Base-by-base conservation (phyloP, 2,888 invertebrate genomes). In the Lasioglossum marginatum region DNA sequence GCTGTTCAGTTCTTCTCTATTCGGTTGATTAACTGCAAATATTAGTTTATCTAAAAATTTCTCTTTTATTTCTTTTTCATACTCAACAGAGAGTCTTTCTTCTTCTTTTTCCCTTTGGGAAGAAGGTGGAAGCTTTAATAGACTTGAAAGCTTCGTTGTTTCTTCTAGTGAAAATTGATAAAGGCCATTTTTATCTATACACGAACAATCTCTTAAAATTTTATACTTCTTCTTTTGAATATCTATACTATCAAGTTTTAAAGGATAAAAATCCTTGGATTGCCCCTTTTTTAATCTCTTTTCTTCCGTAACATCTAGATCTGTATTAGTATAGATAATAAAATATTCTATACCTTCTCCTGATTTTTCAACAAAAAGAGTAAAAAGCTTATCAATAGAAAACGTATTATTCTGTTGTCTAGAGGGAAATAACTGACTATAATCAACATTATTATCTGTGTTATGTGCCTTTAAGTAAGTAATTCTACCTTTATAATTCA, bases 341-440 rank as follows among this genome's bases (percentile, higher is more conserved):
- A 63, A 63, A 34, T 63, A 71, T 71, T 16, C 23, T 45, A 43
- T 27, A 27, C 16, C 16, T 2, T 77, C 10, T 12, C 57, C 16
- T 66, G 74, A 66, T 31, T 40, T 31, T 66, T 82, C 73, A 66
- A 66, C n/a, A 19, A 82, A 82, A 43, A 68, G 12, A 40, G 68
- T 52, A 57, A 82, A 66, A 31, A 57, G 16, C n/a, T 82, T 73
- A 52, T 78, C 73, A 48, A 80, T 52, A 80, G 74, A 68, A 68
- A 81, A 77, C 34, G 19, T 71, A 77, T 40, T 73, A 19, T 45
- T 19, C 40, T 77, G 37, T 40, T 27, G 16, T 52, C 16, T 73
- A 16, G 52, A 63, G 0, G 77, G 43, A 68, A 77, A 63, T 31
- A 63, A 63, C 5, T 63, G 31, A 19, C 16, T 8, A 37, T 71